phyloP scores from a whole-genome alignment of 2,888 invertebrate genomes.

The Eristalis intricaria region DNA sequence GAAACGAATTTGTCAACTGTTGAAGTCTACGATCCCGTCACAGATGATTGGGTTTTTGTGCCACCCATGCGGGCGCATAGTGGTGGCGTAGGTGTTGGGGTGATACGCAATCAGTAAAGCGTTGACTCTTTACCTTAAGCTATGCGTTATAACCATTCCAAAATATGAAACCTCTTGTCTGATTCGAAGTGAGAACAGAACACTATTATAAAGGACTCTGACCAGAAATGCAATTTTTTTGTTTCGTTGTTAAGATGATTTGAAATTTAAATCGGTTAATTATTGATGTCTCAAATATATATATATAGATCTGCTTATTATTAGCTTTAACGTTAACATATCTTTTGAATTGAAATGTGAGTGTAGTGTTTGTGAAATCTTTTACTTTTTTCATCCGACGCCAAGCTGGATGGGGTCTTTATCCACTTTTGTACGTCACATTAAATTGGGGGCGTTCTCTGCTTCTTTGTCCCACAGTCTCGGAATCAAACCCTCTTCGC shows the following conservation, averaged over 20 bases:
- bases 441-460: no score
- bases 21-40: slow-evolving; percentile 91
- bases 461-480: no score
- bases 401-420: no score
- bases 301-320: not conserved
- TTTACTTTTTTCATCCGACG: no score
- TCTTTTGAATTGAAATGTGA: not conserved
- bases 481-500: no score
- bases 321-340: not conserved
- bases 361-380: not conserved
- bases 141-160: slow-evolving; percentile 60
- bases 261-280: slow-evolving; percentile 22
- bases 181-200: not conserved
- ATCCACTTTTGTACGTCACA: no score
- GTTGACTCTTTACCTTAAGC: slow-evolving; percentile 40
- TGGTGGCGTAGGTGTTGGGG: slow-evolving; percentile 94
- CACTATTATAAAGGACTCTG: not conserved
- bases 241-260: slow-evolving; percentile 36
- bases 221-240: slow-evolving; percentile 6
- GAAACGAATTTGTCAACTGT: slow-evolving; percentile 90
- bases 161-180: slow-evolving; percentile 1
- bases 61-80: slow-evolving; percentile 92
- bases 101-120: slow-evolving; percentile 84
- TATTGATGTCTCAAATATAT: slow-evolving; percentile 31
- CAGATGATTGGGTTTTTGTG: slow-evolving; percentile 88